A percentile compares a stretch with the other conserved stretches of the same genome.
These are phyloP conservation scores for Myocastor coypus DNA, from an alignment of 2,113 vertebrate genomes.

Conservation along the genomic window DNA sequence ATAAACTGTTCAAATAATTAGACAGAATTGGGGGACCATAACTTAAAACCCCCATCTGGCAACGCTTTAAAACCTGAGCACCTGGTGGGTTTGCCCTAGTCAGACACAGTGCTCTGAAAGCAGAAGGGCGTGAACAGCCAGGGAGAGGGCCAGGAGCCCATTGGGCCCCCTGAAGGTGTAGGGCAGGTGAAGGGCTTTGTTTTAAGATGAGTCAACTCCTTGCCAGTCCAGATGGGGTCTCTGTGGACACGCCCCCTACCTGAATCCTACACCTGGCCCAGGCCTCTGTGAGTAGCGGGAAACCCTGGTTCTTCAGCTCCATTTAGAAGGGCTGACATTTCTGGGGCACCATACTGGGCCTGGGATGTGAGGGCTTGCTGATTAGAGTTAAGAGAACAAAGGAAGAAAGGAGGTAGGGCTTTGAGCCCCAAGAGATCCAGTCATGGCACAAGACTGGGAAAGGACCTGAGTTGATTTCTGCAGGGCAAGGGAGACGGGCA, in stretches of 20 bases:
- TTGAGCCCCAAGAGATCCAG: background rate
- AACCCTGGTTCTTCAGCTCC: background rate
- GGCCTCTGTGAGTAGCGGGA: background rate
- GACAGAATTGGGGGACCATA: background rate
- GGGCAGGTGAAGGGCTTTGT: background rate
- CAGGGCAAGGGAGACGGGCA: background rate
- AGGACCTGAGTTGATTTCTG: background rate
- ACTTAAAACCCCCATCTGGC: background rate
- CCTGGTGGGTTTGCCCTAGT: background rate
- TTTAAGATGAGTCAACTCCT: background rate
- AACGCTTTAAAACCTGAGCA: background rate
- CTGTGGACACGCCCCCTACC: background rate
- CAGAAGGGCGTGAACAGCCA: background rate
- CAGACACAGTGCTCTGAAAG: too few relatives aligned
- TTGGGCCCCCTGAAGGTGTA: background rate
- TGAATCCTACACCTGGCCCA: background rate
- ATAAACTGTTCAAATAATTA: constrained; percentile 14
- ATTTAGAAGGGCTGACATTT: background rate
- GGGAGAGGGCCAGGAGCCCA: background rate
- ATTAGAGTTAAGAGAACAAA: background rate
- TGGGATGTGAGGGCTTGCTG: too few relatives aligned
- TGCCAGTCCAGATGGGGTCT: background rate
- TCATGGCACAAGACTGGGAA: background rate
- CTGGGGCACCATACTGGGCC: background rate
- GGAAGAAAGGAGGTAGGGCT: background rate